Conservation (phyloP, 2,888 invertebrate genomes). For the Colletes collaris region DNA sequence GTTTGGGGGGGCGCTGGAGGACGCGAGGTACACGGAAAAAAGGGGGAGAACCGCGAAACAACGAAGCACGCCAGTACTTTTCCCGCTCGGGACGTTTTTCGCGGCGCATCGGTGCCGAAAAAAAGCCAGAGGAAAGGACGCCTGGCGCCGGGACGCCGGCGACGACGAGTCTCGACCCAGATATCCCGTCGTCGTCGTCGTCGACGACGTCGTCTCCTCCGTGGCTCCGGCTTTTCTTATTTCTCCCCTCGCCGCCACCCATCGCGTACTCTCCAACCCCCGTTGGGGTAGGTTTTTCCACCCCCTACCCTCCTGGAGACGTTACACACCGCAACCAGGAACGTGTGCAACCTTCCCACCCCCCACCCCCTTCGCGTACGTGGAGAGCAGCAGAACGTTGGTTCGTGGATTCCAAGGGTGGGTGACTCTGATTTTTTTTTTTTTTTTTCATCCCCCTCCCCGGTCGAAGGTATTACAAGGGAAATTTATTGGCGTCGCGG, state of each 20-base stretch:
- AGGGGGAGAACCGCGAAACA: slow-evolving; percentile 61
- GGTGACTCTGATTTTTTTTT: slow-evolving; percentile 11
- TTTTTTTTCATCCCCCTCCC: background rate
- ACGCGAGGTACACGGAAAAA: slow-evolving; percentile 26
- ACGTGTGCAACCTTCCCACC: slow-evolving; percentile 6
- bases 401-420: slow-evolving; percentile 9
- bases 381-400: background rate
- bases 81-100: slow-evolving; percentile 65
- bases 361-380: slow-evolving; percentile 6
- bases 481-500: slow-evolving; percentile 6
- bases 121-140: slow-evolving; percentile 72
- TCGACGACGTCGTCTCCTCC: slow-evolving; percentile 71
- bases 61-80: slow-evolving; percentile 59
- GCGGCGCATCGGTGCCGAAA: slow-evolving; percentile 59
- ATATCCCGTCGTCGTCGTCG: slow-evolving; percentile 76
- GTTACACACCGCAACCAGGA: slow-evolving; percentile 8
- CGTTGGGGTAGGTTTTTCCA: slow-evolving; percentile 79
- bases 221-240: slow-evolving; percentile 73
- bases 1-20: background rate
- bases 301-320: slow-evolving; percentile 50
- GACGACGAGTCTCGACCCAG: slow-evolving; percentile 82
- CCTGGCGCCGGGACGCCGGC: slow-evolving; percentile 81
- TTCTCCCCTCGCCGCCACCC: slow-evolving; percentile 71
- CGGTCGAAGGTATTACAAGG: background rate
- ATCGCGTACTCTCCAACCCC: slow-evolving; percentile 65